Percentiles rank a stretch among this genome's conserved stretches.
These are phyloP conservation scores for Esox masquinongy DNA, from an alignment of 2,797 vertebrate species.

Conservation along the genomic window DNA sequence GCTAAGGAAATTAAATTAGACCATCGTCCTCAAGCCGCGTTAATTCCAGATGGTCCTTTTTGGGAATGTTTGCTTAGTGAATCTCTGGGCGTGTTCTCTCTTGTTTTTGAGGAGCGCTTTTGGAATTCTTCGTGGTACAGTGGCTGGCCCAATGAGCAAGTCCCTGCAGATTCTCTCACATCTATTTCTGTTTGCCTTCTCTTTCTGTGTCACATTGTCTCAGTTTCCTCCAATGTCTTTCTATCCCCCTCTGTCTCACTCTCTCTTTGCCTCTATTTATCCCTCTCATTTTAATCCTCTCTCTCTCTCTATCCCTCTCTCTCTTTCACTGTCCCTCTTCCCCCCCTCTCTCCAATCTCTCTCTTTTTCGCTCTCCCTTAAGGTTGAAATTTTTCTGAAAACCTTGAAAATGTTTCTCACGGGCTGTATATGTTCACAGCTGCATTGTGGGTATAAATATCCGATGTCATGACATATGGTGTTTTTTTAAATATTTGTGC, in stretches of 20 bases:
- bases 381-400: background rate
- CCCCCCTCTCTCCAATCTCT: background rate
- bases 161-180: slow-evolving; percentile 9
- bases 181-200: background rate
- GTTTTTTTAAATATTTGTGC: background rate
- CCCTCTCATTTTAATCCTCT: background rate
- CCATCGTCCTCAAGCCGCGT: background rate
- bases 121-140: background rate
- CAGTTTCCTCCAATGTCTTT: background rate
- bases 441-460: slow-evolving; percentile 28
- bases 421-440: slow-evolving; percentile 22
- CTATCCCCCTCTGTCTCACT: background rate
- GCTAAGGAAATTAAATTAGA: background rate
- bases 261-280: background rate
- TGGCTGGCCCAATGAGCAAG: background rate
- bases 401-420: slow-evolving; percentile 21
- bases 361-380: background rate
- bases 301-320: background rate
- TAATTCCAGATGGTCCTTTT: background rate
- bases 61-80: slow-evolving; percentile 18
- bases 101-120: slow-evolving; percentile 1
- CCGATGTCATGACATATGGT: slow-evolving; percentile 1
- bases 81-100: slow-evolving; percentile 10
- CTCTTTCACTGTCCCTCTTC: background rate
- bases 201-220: background rate